Percentiles rank a stretch among this genome's conserved stretches.
Evolutionary conservation across 2,113 vertebrate species (phyloP).

Genomic region (Noctilio leporinus): DNA sequence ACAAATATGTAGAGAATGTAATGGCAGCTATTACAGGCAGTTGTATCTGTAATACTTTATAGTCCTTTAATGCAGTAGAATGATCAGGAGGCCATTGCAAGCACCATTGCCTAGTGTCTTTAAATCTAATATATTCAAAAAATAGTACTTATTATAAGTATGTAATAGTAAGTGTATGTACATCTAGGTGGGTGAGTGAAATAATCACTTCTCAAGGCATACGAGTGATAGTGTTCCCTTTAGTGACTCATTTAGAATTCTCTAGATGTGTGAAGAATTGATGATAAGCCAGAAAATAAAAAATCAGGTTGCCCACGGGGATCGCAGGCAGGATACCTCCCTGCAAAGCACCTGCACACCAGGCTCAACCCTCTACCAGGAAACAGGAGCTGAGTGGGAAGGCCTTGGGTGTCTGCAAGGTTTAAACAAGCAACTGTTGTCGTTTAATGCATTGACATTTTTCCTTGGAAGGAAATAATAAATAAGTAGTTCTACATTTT

Average conservation of each 20-base stretch:
- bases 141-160: neutral
- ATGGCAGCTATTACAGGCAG: neutral
- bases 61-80: neutral
- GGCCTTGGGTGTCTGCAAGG: neutral
- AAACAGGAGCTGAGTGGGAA: neutral
- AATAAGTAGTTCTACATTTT: conserved; percentile 19
- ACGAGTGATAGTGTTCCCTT: neutral
- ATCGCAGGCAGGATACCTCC: neutral
- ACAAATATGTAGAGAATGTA: neutral
- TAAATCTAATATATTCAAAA: neutral
- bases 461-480: neutral
- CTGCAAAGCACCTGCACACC: neutral
- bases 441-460: neutral
- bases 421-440: neutral
- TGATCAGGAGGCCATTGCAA: neutral
- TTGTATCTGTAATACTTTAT: neutral
- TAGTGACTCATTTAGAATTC: neutral
- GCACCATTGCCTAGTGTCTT: neutral
- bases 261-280: neutral
- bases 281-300: neutral
- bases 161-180: neutral
- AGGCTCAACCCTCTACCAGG: neutral
- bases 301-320: neutral
- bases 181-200: neutral
- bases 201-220: neutral